Evolutionary conservation across 2,888 invertebrate genomes (phyloP).

Genomic region (Agapetus fuscipes): DNA sequence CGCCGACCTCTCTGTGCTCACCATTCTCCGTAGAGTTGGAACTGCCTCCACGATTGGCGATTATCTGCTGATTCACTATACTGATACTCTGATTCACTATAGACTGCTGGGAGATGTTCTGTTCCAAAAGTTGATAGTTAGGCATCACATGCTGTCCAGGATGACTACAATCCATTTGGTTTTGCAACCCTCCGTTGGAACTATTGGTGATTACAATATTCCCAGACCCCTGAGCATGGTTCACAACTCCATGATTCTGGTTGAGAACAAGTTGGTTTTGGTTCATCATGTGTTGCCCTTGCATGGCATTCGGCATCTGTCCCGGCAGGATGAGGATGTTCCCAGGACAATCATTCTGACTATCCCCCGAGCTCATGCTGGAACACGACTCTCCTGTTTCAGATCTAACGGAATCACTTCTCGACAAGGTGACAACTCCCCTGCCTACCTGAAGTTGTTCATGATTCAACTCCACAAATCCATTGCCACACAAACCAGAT

Average conservation of each 20-base stretch:
- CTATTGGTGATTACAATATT: slow-evolving; percentile 15
- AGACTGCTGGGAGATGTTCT: slow-evolving; percentile 43
- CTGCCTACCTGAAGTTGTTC: slow-evolving; percentile 10
- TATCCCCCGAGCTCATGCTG: slow-evolving; percentile 40
- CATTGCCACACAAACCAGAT: slow-evolving; percentile 23
- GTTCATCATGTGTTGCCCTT: slow-evolving; percentile 11
- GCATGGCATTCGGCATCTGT: slow-evolving; percentile 19
- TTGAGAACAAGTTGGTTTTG: slow-evolving; percentile 17
- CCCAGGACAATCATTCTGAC: slow-evolving; percentile 25
- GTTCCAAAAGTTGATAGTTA: slow-evolving; percentile 46
- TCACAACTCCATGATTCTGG: slow-evolving; percentile 10
- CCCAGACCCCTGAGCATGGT: slow-evolving; percentile 6
- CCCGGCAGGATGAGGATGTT: slow-evolving; percentile 21
- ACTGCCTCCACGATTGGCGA: slow-evolving; percentile 31
- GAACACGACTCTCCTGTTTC: slow-evolving; percentile 49
- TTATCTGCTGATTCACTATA: slow-evolving; percentile 44
- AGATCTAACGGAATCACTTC: slow-evolving; percentile 49
- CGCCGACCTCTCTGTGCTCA: background rate
- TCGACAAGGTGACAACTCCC: slow-evolving; percentile 27
- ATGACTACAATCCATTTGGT: slow-evolving; percentile 9
- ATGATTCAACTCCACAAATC: slow-evolving; percentile 13
- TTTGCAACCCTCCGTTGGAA: slow-evolving; percentile 5
- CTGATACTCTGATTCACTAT: slow-evolving; percentile 45
- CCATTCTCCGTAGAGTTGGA: background rate
- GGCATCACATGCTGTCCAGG: slow-evolving; percentile 27